Percentiles rank a stretch among this genome's conserved stretches.
Conservation (phyloP, 2,888 invertebrate species). For the Agrilus cyanescens region DNA sequence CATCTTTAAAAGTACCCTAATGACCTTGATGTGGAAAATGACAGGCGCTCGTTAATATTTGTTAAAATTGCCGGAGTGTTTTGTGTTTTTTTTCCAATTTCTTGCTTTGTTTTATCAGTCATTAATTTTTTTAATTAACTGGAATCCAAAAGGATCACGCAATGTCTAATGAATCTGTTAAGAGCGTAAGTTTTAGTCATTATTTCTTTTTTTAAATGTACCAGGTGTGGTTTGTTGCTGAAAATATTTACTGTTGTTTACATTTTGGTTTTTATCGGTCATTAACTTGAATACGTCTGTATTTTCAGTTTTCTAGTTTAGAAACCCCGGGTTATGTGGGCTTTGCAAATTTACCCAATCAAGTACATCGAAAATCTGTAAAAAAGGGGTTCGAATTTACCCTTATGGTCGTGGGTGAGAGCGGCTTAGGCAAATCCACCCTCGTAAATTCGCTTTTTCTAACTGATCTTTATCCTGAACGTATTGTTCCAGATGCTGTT, state of each 20-base stretch:
- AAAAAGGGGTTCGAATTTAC: constrained; percentile 98
- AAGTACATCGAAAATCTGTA: constrained; percentile 93
- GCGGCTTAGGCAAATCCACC: constrained; percentile 90
- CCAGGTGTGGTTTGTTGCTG: no score
- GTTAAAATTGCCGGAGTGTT: no score
- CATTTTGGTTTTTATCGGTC: not conserved
- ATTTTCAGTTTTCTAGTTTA: constrained; percentile 65
- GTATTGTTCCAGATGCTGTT: constrained; percentile 76
- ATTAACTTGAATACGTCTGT: constrained; percentile 1
- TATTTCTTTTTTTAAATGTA: constrained; percentile 3
- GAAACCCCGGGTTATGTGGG: constrained; percentile 86
- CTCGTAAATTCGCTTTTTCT: constrained; percentile 89
- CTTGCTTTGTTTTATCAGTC: no score
- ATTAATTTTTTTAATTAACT: no score
- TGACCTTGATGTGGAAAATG: no score
- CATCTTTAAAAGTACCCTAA: no score
- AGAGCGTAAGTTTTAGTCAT: constrained; percentile 39
- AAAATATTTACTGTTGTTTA: not conserved
- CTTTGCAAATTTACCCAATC: constrained; percentile 91
- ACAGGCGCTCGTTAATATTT: no score
- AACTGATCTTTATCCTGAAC: constrained; percentile 89
- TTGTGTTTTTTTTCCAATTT: no score
- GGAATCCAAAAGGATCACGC: constrained; percentile 1
- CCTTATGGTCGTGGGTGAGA: constrained; percentile 79
- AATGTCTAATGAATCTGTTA: constrained; percentile 45